Percentiles rank a stretch among this genome's conserved stretches.
Conservation (phyloP, 2,888 invertebrate species). For the Cloeon dipterum region DNA sequence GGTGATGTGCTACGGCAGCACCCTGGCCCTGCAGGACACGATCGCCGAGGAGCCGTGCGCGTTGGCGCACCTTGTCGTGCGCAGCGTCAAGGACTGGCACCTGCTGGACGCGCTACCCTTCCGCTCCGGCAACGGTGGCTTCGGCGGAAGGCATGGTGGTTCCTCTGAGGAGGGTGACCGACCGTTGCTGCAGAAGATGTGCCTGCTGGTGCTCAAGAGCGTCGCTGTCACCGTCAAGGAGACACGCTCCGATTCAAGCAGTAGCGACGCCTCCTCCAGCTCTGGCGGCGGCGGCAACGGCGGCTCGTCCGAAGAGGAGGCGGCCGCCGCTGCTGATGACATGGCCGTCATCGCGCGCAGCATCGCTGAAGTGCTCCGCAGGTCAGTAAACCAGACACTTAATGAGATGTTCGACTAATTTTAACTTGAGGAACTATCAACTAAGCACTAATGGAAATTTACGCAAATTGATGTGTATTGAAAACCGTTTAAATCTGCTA, state of each 20-base stretch:
- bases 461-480: too few species aligned
- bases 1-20: slow-evolving; percentile 76
- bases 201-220: slow-evolving; percentile 65
- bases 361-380: slow-evolving; percentile 40
- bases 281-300: slow-evolving; percentile 26
- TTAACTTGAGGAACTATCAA: too few species aligned
- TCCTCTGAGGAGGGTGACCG: slow-evolving; percentile 33
- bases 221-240: slow-evolving; percentile 78
- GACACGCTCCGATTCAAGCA: slow-evolving; percentile 55
- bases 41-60: slow-evolving; percentile 73
- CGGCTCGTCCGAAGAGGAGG: slow-evolving; percentile 38
- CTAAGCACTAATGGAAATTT: too few species aligned
- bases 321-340: slow-evolving; percentile 42
- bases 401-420: not conserved
- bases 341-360: slow-evolving; percentile 73
- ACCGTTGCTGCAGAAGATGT: slow-evolving; percentile 65
- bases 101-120: slow-evolving; percentile 30
- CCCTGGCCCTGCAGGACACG: slow-evolving; percentile 67
- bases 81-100: slow-evolving; percentile 66
- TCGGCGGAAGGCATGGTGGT: slow-evolving; percentile 19
- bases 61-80: slow-evolving; percentile 61
- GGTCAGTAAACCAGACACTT: too few species aligned
- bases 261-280: slow-evolving; percentile 57
- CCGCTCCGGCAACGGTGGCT: slow-evolving; percentile 21
- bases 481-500: too few species aligned